These are phyloP conservation scores for Eclectus roratus DNA, from an alignment of 2,113 vertebrate species.

Conservation along the genomic window DNA sequence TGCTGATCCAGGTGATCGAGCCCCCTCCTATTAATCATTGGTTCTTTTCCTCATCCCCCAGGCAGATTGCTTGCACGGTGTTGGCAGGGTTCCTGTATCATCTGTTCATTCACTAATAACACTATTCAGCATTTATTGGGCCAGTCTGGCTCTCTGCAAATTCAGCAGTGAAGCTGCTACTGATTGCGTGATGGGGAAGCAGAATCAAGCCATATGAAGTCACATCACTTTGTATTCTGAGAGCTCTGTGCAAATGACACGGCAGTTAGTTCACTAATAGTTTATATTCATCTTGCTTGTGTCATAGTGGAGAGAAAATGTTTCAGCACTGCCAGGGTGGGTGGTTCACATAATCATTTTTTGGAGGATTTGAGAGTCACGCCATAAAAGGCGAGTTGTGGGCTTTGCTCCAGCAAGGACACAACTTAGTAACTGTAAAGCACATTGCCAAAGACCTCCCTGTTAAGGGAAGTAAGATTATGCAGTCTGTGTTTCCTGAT, in stretches of 20 bases:
- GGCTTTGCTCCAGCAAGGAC: neutral
- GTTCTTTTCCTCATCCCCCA: neutral
- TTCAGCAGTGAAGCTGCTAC: slow-evolving; percentile 28
- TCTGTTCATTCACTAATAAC: slow-evolving; percentile 31
- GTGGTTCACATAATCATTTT: accelerated
- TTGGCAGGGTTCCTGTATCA: slow-evolving; percentile 20
- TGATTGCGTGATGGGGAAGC: neutral
- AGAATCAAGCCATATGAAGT: neutral
- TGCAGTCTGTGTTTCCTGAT: neutral
- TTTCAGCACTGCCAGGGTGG: accelerated
- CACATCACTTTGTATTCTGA: neutral
- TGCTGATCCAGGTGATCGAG: neutral
- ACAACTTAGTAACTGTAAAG: neutral
- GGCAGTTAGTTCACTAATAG: neutral
- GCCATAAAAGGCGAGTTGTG: neutral
- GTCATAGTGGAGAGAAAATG: neutral
- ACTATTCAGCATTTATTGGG: neutral
- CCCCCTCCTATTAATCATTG: neutral
- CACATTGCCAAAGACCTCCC: neutral
- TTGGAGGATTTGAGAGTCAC: neutral
- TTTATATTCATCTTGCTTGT: neutral
- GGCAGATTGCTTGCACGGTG: neutral
- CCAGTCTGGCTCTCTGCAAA: neutral
- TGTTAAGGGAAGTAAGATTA: neutral
- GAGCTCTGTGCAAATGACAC: neutral